Base-by-base conservation (phyloP, 2,888 invertebrate genomes). In the Crossocerus cetratus region DNA sequence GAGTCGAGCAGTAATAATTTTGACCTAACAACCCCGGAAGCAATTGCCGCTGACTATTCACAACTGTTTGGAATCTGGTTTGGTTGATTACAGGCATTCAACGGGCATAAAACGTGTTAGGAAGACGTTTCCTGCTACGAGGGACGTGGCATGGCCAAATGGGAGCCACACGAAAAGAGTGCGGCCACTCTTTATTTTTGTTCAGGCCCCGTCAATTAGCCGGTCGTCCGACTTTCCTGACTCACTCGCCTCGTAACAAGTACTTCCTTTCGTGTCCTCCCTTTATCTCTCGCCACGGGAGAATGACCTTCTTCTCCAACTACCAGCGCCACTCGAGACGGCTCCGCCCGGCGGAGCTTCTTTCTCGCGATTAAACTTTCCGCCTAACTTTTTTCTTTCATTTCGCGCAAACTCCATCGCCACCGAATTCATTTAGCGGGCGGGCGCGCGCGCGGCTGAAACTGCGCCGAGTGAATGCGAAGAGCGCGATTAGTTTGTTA, bases 351-450 rank as follows among this genome's bases (percentile, higher is more conserved):
- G 16, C 14, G 44, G 54, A 49, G 11, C 49, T 49, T 49, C 49
- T 49, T 32, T 16, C 59, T 49, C 44, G 54, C 72, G 76, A 79
- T 78, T 69, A 79, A 78, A 79, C 72, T 78, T 76, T 57, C 55
- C 60, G 54, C 54, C 76, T 76, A 79, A 32, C 65, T 76, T 78
- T 32, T 11, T 32, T 32, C 32, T 32, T 32, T 32, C 32, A 32
- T 32, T 60, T 58, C 69, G 65, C 55, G 67, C 20, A 72, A 78
- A 72, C 76, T 78, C 66, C 64, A 78, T 78, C 76, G 69, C 65
- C n/a, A 16, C 65, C 63, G 73, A 59, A 73, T 32, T 57, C n/a
- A 21, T 57, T 57, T 23, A 21, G n/a, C n/a, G n/a, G n/a, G n/a
- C n/a, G n/a, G n/a, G n/a, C n/a, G n/a, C 20, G 23, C 3, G 23